These are phyloP conservation scores for Hymenochirus boettgeri DNA, from an alignment of 2,113 vertebrate species.

Conservation along the genomic window DNA sequence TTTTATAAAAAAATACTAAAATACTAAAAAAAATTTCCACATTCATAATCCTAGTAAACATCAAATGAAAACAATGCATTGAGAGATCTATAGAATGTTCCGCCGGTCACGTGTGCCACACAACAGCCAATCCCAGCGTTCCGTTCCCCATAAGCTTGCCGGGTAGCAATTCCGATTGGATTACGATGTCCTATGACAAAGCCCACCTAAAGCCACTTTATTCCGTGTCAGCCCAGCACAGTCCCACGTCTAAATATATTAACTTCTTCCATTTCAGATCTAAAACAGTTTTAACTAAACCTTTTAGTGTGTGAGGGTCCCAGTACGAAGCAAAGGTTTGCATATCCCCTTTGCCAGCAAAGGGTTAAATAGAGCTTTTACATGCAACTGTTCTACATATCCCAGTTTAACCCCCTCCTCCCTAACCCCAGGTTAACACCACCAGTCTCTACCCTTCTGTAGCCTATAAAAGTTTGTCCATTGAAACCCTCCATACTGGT, in stretches of 20 bases:
- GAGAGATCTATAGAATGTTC: conserved; percentile 1
- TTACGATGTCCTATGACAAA: too few species aligned
- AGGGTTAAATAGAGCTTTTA: neutral
- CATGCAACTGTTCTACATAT: neutral
- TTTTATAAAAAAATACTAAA: conserved; percentile 13
- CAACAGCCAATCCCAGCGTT: neutral
- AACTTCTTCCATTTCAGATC: too few species aligned
- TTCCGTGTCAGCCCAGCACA: too few species aligned
- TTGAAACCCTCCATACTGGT: neutral
- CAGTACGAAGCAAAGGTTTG: neutral
- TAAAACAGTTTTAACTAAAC: too few species aligned
- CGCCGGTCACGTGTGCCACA: neutral
- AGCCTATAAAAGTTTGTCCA: neutral
- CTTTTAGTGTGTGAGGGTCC: too few species aligned
- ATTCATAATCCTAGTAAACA: conserved; percentile 19
- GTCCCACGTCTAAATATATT: too few species aligned
- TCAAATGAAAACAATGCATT: conserved; percentile 6
- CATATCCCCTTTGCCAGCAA: neutral
- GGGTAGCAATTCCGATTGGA: too few species aligned
- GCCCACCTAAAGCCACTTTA: too few species aligned
- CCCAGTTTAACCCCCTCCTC: neutral
- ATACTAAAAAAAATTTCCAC: conserved; percentile 16
- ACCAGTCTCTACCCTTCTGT: neutral
- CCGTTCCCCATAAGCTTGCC: neutral
- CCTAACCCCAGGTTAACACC: neutral